Evolutionary conservation across 2,797 vertebrate species (phyloP).

Genomic region (Tenualosa ilisha): DNA sequence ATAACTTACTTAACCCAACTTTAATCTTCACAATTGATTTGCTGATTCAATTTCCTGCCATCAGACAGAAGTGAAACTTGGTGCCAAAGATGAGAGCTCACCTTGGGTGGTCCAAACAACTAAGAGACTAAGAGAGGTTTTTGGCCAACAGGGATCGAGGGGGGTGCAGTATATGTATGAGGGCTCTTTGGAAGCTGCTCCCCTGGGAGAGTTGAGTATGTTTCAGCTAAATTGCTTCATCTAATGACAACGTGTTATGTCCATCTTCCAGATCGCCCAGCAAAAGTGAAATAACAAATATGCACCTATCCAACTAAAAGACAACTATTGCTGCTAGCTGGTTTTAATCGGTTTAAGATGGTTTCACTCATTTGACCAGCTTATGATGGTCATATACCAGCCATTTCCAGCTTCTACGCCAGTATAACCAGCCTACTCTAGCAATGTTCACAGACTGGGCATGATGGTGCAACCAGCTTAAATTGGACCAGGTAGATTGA

Average conservation of each 20-base stretch:
- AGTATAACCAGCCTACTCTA: no score
- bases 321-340: no score
- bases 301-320: no score
- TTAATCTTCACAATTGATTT: neutral
- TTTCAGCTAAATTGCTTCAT: neutral
- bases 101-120: conserved; percentile 73
- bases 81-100: conserved; percentile 49
- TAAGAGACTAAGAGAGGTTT: conserved; percentile 46
- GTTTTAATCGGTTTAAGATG: no score
- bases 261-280: neutral
- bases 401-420: no score
- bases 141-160: conserved; percentile 56
- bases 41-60: neutral
- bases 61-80: neutral
- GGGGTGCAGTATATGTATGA: neutral
- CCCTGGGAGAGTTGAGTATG: neutral
- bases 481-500: no score
- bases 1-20: neutral
- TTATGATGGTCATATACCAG: no score
- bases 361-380: no score
- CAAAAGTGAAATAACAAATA: neutral
- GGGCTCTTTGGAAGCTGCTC: no score
- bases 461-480: no score
- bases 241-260: neutral
- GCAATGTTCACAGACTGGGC: no score